Conservation (phyloP, 2,113 vertebrate genomes). For the Crotalus horridus region DNA sequence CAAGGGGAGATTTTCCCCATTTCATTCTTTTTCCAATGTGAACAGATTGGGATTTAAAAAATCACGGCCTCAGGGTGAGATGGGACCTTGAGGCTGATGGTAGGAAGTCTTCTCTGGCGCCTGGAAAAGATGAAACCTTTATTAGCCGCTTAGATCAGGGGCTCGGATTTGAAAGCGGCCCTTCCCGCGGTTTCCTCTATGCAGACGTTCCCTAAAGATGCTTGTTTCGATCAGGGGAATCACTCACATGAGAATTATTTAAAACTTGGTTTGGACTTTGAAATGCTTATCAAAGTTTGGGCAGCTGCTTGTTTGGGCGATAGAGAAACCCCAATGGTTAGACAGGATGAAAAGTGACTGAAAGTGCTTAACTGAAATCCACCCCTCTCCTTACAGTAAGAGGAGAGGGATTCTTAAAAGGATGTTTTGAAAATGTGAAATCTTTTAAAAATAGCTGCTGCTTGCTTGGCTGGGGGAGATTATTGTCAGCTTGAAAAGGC, state of each 20-base stretch:
- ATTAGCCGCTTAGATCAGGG: no score
- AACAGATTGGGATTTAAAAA: neutral
- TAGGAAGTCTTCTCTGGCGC: neutral
- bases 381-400: neutral
- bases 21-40: neutral
- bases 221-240: neutral
- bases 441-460: neutral
- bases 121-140: neutral
- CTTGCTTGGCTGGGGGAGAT: neutral
- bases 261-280: neutral
- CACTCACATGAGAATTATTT: no score
- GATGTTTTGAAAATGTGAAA: neutral
- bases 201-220: neutral
- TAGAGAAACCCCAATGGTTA: neutral
- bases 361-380: neutral
- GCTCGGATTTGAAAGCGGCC: neutral
- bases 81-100: neutral
- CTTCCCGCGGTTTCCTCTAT: neutral
- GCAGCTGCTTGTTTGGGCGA: neutral
- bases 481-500: neutral
- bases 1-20: neutral
- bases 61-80: neutral
- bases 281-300: neutral
- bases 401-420: neutral
- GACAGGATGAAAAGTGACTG: neutral